Evolutionary conservation across 2,797 vertebrate genomes (phyloP).

Genomic region (Heliangelus exortis): DNA sequence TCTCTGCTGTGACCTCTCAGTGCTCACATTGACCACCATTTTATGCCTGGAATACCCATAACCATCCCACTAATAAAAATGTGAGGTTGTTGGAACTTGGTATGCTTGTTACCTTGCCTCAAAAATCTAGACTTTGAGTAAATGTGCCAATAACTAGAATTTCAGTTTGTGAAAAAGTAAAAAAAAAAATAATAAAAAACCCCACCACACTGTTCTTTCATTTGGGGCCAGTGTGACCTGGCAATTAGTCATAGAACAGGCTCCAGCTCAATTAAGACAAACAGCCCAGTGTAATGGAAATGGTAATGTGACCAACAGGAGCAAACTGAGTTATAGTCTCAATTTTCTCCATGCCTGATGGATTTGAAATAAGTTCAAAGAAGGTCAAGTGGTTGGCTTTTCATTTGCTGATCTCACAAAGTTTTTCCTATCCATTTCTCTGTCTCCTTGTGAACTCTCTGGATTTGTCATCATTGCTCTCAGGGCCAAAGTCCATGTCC

Average conservation of each 20-base stretch:
- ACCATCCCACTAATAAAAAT: background rate
- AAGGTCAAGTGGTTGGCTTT: slow-evolving; percentile 75
- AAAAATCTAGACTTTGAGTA: background rate
- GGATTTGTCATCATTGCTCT: background rate
- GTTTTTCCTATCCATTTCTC: slow-evolving; percentile 47
- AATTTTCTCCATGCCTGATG: slow-evolving; percentile 76
- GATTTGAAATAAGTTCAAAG: slow-evolving; percentile 77
- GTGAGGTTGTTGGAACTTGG: background rate
- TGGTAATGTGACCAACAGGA: slow-evolving; percentile 59
- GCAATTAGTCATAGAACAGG: slow-evolving; percentile 71
- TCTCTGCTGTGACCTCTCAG: background rate
- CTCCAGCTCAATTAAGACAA: slow-evolving; percentile 70
- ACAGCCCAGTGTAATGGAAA: slow-evolving; percentile 70
- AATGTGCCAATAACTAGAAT: background rate
- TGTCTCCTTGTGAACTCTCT: background rate
- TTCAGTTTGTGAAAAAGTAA: background rate
- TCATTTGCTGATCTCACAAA: slow-evolving; percentile 73
- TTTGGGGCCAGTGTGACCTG: slow-evolving; percentile 65
- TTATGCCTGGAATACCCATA: background rate
- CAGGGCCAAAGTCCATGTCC: background rate
- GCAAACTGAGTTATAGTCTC: slow-evolving; percentile 79
- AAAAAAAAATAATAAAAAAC: background rate
- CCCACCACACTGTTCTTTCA: slow-evolving; percentile 19
- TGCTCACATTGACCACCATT: background rate
- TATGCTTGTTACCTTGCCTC: background rate